These are phyloP conservation scores for Cebidichthys violaceus DNA, from an alignment of 2,113 vertebrate genomes.

Conservation along the genomic window DNA sequence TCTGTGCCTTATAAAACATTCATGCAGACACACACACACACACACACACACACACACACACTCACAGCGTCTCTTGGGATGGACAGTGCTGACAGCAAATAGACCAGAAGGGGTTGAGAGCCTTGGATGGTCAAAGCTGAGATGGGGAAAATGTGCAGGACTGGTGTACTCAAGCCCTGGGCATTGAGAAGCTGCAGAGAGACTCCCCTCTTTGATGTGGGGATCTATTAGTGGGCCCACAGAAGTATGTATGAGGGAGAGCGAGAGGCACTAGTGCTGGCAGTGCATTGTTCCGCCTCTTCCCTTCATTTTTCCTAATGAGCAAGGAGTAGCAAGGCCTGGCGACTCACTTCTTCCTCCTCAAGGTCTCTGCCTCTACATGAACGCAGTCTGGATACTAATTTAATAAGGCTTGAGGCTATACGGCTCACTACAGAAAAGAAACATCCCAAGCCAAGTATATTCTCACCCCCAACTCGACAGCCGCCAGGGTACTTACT, in stretches of 20 bases:
- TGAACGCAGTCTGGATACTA: constrained; percentile 22
- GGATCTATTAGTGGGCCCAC: constrained; percentile 66
- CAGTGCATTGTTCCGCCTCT: constrained; percentile 39
- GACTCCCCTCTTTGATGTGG: constrained; percentile 63
- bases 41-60: constrained; percentile 3
- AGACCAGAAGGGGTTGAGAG: constrained; percentile 25
- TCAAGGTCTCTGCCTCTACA: constrained; percentile 43
- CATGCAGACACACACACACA: constrained; percentile 21
- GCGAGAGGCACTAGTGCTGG: constrained; percentile 3
- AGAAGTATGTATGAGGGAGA: constrained; percentile 31
- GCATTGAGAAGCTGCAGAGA: constrained; percentile 27
- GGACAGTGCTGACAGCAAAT: constrained; percentile 38
- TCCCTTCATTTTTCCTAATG: constrained; percentile 55
- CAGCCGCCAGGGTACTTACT: not conserved
- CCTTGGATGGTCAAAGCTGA: constrained; percentile 38
- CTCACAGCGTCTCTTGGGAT: constrained; percentile 4
- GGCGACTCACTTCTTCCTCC: constrained; percentile 22
- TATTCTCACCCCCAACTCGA: not conserved
- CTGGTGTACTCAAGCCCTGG: constrained; percentile 41
- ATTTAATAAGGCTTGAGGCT: constrained; percentile 43
- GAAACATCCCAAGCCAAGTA: constrained; percentile 6
- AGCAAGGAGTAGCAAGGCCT: constrained; percentile 38
- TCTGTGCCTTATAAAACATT: constrained; percentile 51
- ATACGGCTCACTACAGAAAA: not conserved
- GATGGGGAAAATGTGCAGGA: constrained; percentile 37